Percentiles rank a stretch among this genome's conserved stretches.
phyloP scores from a whole-genome alignment of 2,888 invertebrate genomes.

The Ophion slaviceki region DNA sequence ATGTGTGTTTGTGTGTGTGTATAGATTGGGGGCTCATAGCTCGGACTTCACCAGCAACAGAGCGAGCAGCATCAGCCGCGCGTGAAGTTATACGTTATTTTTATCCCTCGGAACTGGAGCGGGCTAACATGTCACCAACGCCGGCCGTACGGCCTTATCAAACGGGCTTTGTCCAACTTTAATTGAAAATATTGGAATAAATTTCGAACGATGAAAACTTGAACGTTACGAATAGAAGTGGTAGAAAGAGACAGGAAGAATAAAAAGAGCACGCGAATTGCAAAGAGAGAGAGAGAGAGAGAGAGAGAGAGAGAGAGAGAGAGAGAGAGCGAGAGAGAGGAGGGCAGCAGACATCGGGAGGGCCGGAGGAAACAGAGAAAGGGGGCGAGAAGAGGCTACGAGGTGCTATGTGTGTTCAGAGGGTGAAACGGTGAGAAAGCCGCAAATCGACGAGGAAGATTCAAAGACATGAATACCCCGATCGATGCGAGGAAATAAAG shows the following conservation, averaged over 20 bases:
- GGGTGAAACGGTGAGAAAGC: conserved; percentile 60
- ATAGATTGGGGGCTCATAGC: conserved; percentile 26
- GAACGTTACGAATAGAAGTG: conserved; percentile 61
- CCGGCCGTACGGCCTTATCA: conserved; percentile 75
- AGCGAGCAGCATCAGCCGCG: conserved; percentile 71
- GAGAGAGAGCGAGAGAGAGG: conserved; percentile 35
- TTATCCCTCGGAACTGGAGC: conserved; percentile 79
- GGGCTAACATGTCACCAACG: conserved; percentile 72
- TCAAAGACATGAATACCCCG: conserved; percentile 54
- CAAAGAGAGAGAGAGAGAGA: conserved; percentile 42
- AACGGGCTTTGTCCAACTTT: conserved; percentile 81
- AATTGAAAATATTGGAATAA: conserved; percentile 84
- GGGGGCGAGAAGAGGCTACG: conserved; percentile 28
- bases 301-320: conserved; percentile 53
- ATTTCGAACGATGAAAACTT: conserved; percentile 75
- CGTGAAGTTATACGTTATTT: conserved; percentile 77
- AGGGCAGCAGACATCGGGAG: conserved; percentile 31
- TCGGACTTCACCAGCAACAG: conserved; percentile 38
- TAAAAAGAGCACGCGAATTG: conserved; percentile 12
- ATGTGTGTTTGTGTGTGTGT: not conserved
- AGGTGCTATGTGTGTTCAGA: conserved; percentile 55
- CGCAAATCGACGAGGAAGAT: conserved; percentile 57
- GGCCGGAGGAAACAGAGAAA: conserved; percentile 26
- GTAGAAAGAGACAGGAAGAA: conserved; percentile 46
- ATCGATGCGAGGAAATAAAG: conserved; percentile 7